These are phyloP conservation scores for Operophtera brumata DNA, from an alignment of 2,888 invertebrate species.

Conservation along the genomic window DNA sequence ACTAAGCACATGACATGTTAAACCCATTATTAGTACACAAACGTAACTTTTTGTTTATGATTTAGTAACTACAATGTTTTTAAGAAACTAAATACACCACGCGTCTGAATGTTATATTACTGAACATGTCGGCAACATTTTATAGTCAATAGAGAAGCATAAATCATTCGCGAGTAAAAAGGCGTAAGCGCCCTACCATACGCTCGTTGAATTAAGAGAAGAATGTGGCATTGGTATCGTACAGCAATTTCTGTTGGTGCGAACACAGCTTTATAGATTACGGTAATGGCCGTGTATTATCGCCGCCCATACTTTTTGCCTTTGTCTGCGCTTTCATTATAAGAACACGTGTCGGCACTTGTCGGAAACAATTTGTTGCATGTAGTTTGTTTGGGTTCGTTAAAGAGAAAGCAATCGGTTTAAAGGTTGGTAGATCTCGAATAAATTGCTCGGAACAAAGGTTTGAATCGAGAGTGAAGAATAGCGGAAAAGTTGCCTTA, in stretches of 20 bases:
- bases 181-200: too few species aligned
- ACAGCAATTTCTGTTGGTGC: constrained; percentile 14
- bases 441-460: constrained; percentile 22
- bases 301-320: constrained; percentile 21
- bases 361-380: constrained; percentile 33
- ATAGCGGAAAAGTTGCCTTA: not conserved
- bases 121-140: too few species aligned
- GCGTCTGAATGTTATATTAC: too few species aligned
- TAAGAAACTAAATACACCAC: too few species aligned
- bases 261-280: constrained; percentile 46
- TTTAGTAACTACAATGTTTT: too few species aligned
- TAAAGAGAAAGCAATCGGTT: constrained; percentile 33
- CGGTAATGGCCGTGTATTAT: constrained; percentile 57
- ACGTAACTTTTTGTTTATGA: too few species aligned
- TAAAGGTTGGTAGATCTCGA: constrained; percentile 25
- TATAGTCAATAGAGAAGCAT: too few species aligned
- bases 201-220: too few species aligned
- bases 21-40: too few species aligned
- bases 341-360: constrained; percentile 28
- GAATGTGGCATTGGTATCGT: not conserved
- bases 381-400: constrained; percentile 33
- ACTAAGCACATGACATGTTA: too few species aligned
- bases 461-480: not conserved
- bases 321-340: constrained; percentile 26
- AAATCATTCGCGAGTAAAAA: too few species aligned